Conservation (phyloP, 1,140 invertebrate species). For the Steinernema feltiae region DNA sequence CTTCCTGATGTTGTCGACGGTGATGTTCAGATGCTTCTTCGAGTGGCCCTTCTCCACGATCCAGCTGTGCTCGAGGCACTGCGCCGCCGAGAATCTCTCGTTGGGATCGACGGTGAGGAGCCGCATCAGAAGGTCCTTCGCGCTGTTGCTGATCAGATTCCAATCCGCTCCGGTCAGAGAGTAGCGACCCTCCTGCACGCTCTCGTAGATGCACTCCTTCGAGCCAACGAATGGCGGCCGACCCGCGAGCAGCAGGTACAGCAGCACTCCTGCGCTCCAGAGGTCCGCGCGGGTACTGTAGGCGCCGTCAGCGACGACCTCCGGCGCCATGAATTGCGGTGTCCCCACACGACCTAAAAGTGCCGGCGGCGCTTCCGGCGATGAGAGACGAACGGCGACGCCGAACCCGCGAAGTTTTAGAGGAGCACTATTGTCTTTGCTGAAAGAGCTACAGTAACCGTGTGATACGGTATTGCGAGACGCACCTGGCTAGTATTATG, state of each 20-base stretch:
- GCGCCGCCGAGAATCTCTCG: conserved; percentile 82
- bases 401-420: conserved; percentile 96
- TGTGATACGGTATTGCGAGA: conserved; percentile 62
- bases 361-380: conserved; percentile 3
- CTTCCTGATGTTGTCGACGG: conserved; percentile 91
- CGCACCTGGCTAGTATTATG: conserved; percentile 92
- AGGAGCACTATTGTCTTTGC: conserved; percentile 87
- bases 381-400: conserved; percentile 76
- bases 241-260: conserved; percentile 86
- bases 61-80: conserved; percentile 89
- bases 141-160: conserved; percentile 80
- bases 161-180: conserved; percentile 70
- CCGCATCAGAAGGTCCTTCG: conserved; percentile 83
- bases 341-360: conserved; percentile 69
- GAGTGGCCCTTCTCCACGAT: conserved; percentile 77
- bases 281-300: conserved; percentile 92
- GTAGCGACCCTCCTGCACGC: conserved; percentile 76
- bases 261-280: conserved; percentile 68
- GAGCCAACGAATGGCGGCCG: conserved; percentile 88
- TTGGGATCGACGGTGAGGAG: conserved; percentile 84
- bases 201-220: conserved; percentile 78
- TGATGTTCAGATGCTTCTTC: conserved; percentile 77
- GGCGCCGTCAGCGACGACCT: conserved; percentile 78
- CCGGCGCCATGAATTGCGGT: conserved; percentile 92
- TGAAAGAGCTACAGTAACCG: conserved; percentile 20